Evolutionary conservation across 2,797 vertebrate species (phyloP), one percentile per base, ranked within the genome.

Genomic region (Amphiprion clarkii): DNA sequence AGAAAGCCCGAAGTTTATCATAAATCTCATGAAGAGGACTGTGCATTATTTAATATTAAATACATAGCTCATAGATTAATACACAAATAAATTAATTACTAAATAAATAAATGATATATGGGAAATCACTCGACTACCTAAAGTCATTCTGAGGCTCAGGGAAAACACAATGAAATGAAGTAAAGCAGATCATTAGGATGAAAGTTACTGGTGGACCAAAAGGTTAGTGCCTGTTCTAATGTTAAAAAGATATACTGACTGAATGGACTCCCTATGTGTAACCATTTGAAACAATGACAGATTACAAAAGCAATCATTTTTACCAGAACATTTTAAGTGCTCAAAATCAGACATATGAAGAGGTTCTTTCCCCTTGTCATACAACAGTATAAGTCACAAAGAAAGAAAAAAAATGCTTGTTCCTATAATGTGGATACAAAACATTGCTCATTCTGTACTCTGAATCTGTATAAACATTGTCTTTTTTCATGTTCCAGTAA

Each of bases 81-180:
- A 95, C 90, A 94, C 93, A 94, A 94, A 94, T 68, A 86, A 95
- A 96, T 95, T 92, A 95, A 96, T 92, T 91, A 94, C 91, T 96
- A 95, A 95, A 96, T 97, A 96, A 98, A 95, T 93, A 93, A 95
- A 95, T 95, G 94, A 95, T 95, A 94, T 95, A 96, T 96, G 95
- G 94, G 93, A 94, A 94, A 94, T 92, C 85, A 89, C 86, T 93
- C 84, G 94, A 92, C 94, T 96, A 92, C 92, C 92, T 95, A 94
- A 91, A 83, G 48, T 95, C 92, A 90, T 95, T 96, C 89, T 66
- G 73, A 94, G 91, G 89, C 95, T 96, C 94, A 95, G 94, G 95
- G 94, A 95, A 94, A 91, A 90, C 81, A 80, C 53, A 57, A 71
- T 74, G 68, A 83, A 75, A 83, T 31, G 27, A 31, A 81, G 77